These are phyloP conservation scores for Trichonephila inaurata DNA, from an alignment of 1,140 invertebrate species.

Conservation along the genomic window DNA sequence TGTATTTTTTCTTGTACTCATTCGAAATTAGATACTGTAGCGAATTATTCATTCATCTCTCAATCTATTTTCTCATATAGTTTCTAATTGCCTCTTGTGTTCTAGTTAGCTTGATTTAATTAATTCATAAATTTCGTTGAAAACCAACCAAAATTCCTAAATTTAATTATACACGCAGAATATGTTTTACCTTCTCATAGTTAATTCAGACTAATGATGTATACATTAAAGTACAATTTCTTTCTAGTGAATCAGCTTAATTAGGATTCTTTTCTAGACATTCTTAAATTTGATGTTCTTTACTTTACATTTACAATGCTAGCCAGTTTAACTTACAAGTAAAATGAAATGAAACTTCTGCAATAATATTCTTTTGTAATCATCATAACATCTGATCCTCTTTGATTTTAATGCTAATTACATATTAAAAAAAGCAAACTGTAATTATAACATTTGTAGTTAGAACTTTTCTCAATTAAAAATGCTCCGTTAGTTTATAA, in stretches of 20 bases:
- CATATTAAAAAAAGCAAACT: too few species aligned
- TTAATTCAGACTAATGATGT: constrained; percentile 45
- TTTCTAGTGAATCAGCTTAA: constrained; percentile 5
- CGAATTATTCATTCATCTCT: background rate
- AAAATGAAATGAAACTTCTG: too few species aligned
- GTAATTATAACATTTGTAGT: too few species aligned
- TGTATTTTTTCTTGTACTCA: too few species aligned
- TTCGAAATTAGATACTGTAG: constrained; percentile 44
- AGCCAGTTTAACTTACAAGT: too few species aligned
- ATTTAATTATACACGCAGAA: constrained; percentile 24
- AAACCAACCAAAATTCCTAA: constrained; percentile 34
- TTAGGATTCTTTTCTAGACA: background rate
- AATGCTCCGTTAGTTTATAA: too few species aligned
- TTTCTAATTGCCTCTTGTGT: constrained; percentile 44
- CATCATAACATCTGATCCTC: too few species aligned
- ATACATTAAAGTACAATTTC: background rate
- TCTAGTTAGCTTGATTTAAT: background rate
- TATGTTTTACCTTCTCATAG: background rate
- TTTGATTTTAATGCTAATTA: too few species aligned
- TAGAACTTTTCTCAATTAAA: too few species aligned
- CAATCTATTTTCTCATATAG: constrained; percentile 54
- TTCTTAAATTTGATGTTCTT: background rate
- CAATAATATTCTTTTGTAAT: too few species aligned
- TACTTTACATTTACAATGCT: too few species aligned
- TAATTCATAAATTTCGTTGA: constrained; percentile 62